A percentile compares a stretch with the other conserved stretches of the same genome.
Conservation (phyloP, 2,888 invertebrate species). For the Melipona bicolor region DNA sequence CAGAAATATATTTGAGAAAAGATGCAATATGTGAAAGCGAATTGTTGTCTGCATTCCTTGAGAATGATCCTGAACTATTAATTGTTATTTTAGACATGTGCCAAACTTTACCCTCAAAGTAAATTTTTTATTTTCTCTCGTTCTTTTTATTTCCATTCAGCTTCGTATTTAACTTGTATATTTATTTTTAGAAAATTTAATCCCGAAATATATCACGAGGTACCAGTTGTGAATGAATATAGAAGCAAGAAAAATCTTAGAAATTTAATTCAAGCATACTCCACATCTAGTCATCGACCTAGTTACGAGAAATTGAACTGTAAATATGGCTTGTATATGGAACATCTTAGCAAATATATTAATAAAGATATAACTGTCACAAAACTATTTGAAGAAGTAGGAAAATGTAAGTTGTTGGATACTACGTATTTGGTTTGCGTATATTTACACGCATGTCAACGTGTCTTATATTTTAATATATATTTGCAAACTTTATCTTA, state of each 20-base stretch:
- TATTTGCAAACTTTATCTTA: constrained; percentile 8
- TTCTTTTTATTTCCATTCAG: neutral
- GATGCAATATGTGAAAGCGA: constrained; percentile 80
- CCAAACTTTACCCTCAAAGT: constrained; percentile 80
- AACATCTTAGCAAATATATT: constrained; percentile 78
- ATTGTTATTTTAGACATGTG: constrained; percentile 82
- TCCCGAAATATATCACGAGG: constrained; percentile 78
- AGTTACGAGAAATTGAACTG: constrained; percentile 77
- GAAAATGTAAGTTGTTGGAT: constrained; percentile 72
- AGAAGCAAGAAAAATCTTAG: constrained; percentile 76
- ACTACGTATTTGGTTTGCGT: neutral
- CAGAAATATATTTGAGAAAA: constrained; percentile 72
- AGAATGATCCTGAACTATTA: constrained; percentile 78
- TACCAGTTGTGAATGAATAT: constrained; percentile 76
- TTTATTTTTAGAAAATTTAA: constrained; percentile 74
- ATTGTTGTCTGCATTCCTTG: constrained; percentile 73
- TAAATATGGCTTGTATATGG: constrained; percentile 78
- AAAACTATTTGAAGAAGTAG: constrained; percentile 78
- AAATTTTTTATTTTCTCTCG: constrained; percentile 30
- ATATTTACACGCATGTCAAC: neutral
- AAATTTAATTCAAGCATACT: constrained; percentile 80
- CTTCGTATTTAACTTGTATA: neutral
- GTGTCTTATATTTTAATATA: neutral
- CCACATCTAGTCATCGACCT: constrained; percentile 79
- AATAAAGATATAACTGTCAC: constrained; percentile 75